A percentile compares a stretch with the other conserved stretches of the same genome.
These are phyloP conservation scores for Helleia helle DNA, from an alignment of 2,888 invertebrate genomes.

Conservation along the genomic window DNA sequence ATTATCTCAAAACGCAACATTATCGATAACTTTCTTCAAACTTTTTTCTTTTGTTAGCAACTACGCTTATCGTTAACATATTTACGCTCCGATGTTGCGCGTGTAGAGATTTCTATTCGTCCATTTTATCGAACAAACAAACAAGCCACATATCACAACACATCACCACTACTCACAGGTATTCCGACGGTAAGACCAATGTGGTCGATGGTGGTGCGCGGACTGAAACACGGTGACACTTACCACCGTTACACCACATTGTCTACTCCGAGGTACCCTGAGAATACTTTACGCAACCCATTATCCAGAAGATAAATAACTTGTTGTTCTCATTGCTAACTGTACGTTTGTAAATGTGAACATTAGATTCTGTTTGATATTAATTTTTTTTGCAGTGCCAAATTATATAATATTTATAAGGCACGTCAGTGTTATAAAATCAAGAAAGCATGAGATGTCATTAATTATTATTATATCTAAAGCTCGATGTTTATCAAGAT, in stretches of 20 bases:
- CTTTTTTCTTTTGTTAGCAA: too few species aligned
- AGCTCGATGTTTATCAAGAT: too few species aligned
- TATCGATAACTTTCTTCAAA: too few species aligned
- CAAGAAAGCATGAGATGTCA: too few species aligned
- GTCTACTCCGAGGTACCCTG: slow-evolving; percentile 63
- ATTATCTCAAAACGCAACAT: too few species aligned
- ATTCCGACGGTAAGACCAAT: slow-evolving; percentile 14
- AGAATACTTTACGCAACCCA: slow-evolving; percentile 60
- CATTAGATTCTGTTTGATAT: slow-evolving; percentile 4
- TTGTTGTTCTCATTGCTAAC: slow-evolving; percentile 28
- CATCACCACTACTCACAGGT: slow-evolving; percentile 15
- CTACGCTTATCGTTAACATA: too few species aligned
- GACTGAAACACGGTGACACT: slow-evolving; percentile 43
- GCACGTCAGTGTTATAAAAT: too few species aligned
- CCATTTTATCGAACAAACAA: slow-evolving; percentile 22
- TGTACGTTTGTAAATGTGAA: neutral
- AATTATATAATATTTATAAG: neutral
- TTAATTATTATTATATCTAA: too few species aligned
- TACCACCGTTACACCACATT: slow-evolving; percentile 65
- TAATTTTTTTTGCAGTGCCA: neutral
- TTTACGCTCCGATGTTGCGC: too few species aligned
- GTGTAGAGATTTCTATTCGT: too few species aligned
- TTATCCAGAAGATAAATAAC: slow-evolving; percentile 57
- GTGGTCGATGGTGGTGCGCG: slow-evolving; percentile 52
- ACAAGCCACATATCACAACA: slow-evolving; percentile 29